Evolutionary conservation across 2,888 invertebrate genomes (phyloP), one percentile per base, ranked within the genome.

Genomic region (Acleris cristana): DNA sequence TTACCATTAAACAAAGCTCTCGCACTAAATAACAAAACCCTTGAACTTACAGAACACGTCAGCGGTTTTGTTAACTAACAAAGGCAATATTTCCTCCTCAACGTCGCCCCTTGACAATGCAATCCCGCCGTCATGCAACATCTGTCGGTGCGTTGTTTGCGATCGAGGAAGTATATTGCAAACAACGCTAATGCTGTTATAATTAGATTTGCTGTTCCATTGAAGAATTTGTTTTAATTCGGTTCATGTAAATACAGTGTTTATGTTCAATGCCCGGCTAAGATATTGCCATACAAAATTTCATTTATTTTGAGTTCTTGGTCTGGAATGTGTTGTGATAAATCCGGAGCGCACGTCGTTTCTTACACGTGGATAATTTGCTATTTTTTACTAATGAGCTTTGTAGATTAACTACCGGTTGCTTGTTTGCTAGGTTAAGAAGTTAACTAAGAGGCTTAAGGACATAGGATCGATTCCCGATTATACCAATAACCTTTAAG

Each of bases 151-250:
- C n/a, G 34, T 54, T 40, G 57, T 53, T 51, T 52, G 56, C n/a
- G 51, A 55, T 10, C 65, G 54, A 62, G 66, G 66, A 67, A 57
- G 67, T 54, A 19, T 54, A 18, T 18, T 56, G 14, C 49, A 53
- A 34, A 67, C 51, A 44, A 26, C 40, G 61, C 66, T 66, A 66
- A 66, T 66, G 62, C 58, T 12, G 62, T 49, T 67, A 67, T 62
- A 48, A 49, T 67, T 67, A 67, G 67, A 58, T 40, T 45, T 34
- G 67, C 67, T 67, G 58, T 67, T 63, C 62, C 48, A 63, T 62
- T 57, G 48, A 30, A 60, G 56, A 61, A 63, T 67, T 63, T 67
- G 67, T 67, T 67, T 63, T 53, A 57, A 57, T 66, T 62, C 19
- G 52, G 30, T 34, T 34, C 34, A 48, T 57, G 66, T 45, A 49